These are phyloP conservation scores for Apeltes quadracus DNA, from an alignment of 2,113 vertebrate species.

Conservation along the genomic window DNA sequence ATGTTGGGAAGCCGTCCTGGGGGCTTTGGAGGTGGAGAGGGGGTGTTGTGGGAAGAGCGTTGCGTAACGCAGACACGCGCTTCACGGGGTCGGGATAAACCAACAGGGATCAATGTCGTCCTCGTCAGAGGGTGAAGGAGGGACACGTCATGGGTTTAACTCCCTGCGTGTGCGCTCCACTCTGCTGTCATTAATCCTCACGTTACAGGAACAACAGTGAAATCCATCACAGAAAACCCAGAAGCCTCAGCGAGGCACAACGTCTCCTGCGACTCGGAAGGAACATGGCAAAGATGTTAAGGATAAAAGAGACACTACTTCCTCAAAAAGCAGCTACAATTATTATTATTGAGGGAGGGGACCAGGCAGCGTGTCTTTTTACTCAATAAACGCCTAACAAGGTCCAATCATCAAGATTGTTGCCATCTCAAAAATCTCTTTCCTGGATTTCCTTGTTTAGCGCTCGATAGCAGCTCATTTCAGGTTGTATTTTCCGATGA, in stretches of 20 bases:
- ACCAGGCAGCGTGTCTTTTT: neutral
- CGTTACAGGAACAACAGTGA: neutral
- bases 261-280: neutral
- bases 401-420: neutral
- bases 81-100: constrained; percentile 57
- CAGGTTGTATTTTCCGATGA: neutral
- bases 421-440: neutral
- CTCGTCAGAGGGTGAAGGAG: neutral
- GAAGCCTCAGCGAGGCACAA: neutral
- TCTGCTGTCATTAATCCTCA: neutral
- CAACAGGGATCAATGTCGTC: constrained; percentile 59
- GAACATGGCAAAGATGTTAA: neutral
- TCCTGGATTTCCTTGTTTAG: neutral
- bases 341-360: neutral
- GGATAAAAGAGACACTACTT: neutral
- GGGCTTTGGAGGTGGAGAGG: neutral
- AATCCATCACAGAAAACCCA: neutral
- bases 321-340: too few relatives aligned
- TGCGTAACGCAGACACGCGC: constrained; percentile 71
- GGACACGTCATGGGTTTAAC: neutral
- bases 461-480: neutral
- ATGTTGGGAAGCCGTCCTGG: constrained; percentile 65
- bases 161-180: neutral
- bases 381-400: neutral
- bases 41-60: constrained; percentile 14